Conservation (phyloP, 2,888 invertebrate genomes). For the Ormyrus nitidulus region DNA sequence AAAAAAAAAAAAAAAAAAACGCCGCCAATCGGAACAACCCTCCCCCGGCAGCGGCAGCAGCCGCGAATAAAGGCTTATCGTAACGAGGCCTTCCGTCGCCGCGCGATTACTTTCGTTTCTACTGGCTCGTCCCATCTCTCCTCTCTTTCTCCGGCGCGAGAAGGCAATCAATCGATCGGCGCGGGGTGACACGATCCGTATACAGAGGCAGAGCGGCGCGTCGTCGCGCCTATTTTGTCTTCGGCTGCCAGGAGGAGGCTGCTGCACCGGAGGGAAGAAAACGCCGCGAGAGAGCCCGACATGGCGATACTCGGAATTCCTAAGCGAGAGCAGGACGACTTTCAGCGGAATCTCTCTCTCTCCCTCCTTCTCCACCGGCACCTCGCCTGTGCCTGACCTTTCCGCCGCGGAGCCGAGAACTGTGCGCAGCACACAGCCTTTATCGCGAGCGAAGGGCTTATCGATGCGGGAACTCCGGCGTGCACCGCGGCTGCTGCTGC, state of each 20-base stretch:
- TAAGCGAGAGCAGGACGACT: not conserved
- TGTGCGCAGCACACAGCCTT: not conserved
- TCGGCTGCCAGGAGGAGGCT: slow-evolving; percentile 18
- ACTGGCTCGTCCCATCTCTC: not conserved
- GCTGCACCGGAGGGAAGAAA: not conserved
- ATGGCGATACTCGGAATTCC: slow-evolving; percentile 51
- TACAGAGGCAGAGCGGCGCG: not conserved
- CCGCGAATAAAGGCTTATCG: too few species aligned
- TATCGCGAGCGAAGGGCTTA: not conserved
- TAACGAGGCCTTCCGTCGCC: too few species aligned
- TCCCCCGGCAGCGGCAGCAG: too few species aligned
- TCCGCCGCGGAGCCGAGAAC: not conserved
- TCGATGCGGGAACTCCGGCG: not conserved
- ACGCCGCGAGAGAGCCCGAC: slow-evolving; percentile 20
- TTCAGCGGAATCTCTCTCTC: slow-evolving; percentile 3
- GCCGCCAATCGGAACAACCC: too few species aligned
- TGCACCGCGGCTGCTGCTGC: not conserved
- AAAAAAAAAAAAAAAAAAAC: too few species aligned
- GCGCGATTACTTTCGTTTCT: slow-evolving; percentile 16
- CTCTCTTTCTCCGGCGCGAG: not conserved
- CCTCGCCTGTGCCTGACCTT: slow-evolving; percentile 10
- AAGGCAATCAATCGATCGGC: slow-evolving; percentile 36
- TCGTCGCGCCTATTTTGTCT: slow-evolving; percentile 33
- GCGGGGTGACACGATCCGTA: slow-evolving; percentile 46
- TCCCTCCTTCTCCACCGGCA: not conserved